Base-by-base conservation (phyloP, 2,888 invertebrate species). In the Orthosia cruda region DNA sequence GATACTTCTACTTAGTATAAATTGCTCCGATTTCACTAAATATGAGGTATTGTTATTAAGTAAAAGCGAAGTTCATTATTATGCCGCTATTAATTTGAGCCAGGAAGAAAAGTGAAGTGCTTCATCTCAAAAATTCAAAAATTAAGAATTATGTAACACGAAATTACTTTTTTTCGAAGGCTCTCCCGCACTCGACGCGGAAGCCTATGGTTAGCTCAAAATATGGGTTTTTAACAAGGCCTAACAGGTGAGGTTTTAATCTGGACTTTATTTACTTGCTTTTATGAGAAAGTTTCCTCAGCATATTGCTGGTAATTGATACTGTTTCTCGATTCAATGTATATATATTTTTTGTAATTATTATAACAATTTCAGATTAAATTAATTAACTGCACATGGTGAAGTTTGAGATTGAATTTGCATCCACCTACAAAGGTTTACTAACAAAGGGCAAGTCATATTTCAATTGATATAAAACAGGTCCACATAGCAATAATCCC, bases 181-280 rank as follows among this genome's bases (percentile, higher is more conserved):
- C 59, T 81, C 74, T 80, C 84, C 77, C 71, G 83, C 77, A 76
- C 71, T 86, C 79, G 82, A 91, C 86, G 88, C 91, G 92, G 91
- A 92, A 92, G 92, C 85, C 89, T 91, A 89, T 92, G 93, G 91
- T 94, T 94, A 92, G 81, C 81, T 86, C 89, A 91, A 93, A 91
- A 92, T 93, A 94, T 90, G 92, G 90, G 90, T 80, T 93, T 92
- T 92, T 94, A 95, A 94, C 93, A 91, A 94, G 94, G 84, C 78
- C 80, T 84, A 86, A 84, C 79, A 80, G 86, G 86, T 75, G 74
- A 78, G 78, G 85, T 88, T 88, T 85, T 75, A 89, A 87, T 88
- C 81, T 87, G 79, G 81, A 87, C 86, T 87, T 89, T 87, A 71
- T 70, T 71, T 70, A 80, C 71, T 81, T 76, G 69, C 77, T 75